phyloP scores from a whole-genome alignment of 1,140 invertebrate genomes.

The Drosophila oshimai region DNA sequence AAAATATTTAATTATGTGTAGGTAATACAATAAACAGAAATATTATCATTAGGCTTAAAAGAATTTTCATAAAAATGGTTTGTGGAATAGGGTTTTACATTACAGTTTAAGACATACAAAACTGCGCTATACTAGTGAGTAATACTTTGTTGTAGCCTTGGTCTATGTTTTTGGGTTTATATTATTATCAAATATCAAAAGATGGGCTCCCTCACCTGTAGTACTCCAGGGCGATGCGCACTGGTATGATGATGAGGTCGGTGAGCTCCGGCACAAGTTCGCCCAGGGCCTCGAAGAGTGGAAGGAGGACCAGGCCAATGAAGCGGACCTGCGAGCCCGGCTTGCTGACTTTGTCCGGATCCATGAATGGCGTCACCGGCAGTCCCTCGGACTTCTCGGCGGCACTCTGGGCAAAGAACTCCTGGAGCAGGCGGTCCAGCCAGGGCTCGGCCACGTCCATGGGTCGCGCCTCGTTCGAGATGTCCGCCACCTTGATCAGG shows the following conservation, averaged over 20 bases:
- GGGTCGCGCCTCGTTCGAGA: slow-evolving; percentile 93
- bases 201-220: slow-evolving; percentile 70
- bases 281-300: slow-evolving; percentile 90
- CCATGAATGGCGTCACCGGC: slow-evolving; percentile 94
- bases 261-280: slow-evolving; percentile 88
- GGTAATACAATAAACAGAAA: no score
- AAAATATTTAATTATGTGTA: no score
- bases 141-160: no score
- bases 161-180: no score
- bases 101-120: no score
- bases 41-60: no score
- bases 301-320: slow-evolving; percentile 92
- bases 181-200: not conserved
- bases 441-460: slow-evolving; percentile 94
- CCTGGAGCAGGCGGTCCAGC: slow-evolving; percentile 90
- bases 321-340: slow-evolving; percentile 93
- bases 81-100: no score
- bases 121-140: no score
- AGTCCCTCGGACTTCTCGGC: slow-evolving; percentile 92
- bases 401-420: slow-evolving; percentile 93
- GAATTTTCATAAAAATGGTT: no score
- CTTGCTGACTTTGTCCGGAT: slow-evolving; percentile 94
- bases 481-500: slow-evolving; percentile 93
- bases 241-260: slow-evolving; percentile 84
- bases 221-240: slow-evolving; percentile 86